Conservation (phyloP, 2,113 vertebrate genomes). For the Orycteropus afer region DNA sequence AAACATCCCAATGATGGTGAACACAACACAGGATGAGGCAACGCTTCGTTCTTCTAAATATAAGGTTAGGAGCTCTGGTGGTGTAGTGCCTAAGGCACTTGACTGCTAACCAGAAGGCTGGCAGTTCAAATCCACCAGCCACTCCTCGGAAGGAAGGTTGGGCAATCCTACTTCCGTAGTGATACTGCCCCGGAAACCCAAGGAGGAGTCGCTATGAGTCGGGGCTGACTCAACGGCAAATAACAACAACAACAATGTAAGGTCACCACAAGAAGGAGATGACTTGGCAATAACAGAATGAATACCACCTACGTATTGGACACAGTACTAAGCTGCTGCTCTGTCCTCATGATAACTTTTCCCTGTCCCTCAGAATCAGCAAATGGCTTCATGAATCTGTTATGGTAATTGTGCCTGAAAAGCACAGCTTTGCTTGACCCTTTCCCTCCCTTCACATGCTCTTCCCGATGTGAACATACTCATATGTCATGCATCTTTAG, state of each 20-base stretch:
- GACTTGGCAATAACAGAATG: neutral
- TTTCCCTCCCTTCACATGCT: neutral
- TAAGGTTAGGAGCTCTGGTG: too few relatives aligned
- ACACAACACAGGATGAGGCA: neutral
- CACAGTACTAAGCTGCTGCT: neutral
- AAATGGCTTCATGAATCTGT: neutral
- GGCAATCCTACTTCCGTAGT: too few relatives aligned
- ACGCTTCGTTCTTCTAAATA: too few relatives aligned
- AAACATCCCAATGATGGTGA: neutral
- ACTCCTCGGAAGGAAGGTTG: too few relatives aligned
- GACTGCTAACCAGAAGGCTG: too few relatives aligned
- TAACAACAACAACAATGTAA: too few relatives aligned
- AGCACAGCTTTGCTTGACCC: accelerated
- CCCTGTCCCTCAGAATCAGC: neutral
- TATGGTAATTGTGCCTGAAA: neutral
- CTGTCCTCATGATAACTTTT: neutral
- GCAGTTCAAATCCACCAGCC: too few relatives aligned
- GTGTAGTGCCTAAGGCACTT: too few relatives aligned
- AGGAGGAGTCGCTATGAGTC: too few relatives aligned
- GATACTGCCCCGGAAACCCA: too few relatives aligned
- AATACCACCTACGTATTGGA: neutral
- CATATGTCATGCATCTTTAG: neutral
- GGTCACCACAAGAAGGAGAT: neutral
- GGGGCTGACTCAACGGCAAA: too few relatives aligned
- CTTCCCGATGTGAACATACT: neutral